Evolutionary conservation across 1,140 invertebrate species (phyloP), one percentile per base, ranked within the genome.

Genomic region (Trichogramma pretiosum): DNA sequence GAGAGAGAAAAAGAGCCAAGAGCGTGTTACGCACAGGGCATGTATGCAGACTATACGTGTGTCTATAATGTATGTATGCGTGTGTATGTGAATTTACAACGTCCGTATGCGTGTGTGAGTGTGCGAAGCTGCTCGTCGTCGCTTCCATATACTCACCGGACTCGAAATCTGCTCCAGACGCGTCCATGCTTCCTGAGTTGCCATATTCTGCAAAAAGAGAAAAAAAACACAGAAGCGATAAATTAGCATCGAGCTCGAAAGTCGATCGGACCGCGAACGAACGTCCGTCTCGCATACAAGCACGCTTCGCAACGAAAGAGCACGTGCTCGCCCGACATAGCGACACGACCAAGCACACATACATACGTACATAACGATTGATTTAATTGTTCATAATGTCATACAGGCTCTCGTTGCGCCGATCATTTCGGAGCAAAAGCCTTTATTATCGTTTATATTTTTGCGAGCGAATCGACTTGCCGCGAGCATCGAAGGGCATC

Each of bases 101-200:
- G 7, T 30, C n/a, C n/a, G 7, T 30, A 13, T 9, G 13, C n/a
- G 13, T 30, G 7, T 30, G 13, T 30, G 26, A 30, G 26, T 30
- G 13, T 30, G 13, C 7, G 26, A 24, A 5, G 5, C 21, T 30
- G 7, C n/a, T 30, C 9, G 10, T 34, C 16, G 9, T 5, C 4
- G 33, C 16, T 34, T n/a, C 33, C 16, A 11, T 5, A n/a, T 34
- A 62, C 68, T 73, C 51, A 73, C 71, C 67, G 40, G 68, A 68
- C 52, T 73, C 71, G 51, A 72, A 73, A 50, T 72, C 69, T 28
- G 69, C 60, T 40, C 70, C 69, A 45, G 62, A 63, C 54, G 68
- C 62, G 53, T 73, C 71, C 68, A 71, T 66, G 19, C 67, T 63
- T 34, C 68, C 63, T 54, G 70, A 55, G 39, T 68, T 69, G 42